Evolutionary conservation across 2,797 vertebrate genomes (phyloP).

Genomic region (Trichosurus vulpecula): DNA sequence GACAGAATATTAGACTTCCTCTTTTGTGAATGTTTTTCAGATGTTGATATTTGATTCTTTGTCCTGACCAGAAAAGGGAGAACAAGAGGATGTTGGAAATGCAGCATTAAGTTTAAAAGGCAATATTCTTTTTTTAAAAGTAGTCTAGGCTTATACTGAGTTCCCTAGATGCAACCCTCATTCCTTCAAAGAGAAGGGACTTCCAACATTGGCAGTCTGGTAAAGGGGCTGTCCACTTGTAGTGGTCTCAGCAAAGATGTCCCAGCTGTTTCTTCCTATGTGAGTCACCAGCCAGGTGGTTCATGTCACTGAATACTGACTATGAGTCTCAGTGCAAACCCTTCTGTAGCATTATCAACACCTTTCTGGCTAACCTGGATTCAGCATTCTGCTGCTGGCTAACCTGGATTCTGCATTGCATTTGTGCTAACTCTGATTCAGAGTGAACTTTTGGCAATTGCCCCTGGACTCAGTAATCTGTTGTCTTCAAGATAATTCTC

Average conservation of each 20-base stretch:
- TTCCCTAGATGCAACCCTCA: not conserved
- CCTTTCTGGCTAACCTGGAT: no score
- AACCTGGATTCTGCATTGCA: no score
- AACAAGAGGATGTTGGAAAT: not conserved
- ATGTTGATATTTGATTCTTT: not conserved
- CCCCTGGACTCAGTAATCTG: no score
- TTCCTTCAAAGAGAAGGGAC: not conserved
- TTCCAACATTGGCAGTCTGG: not conserved
- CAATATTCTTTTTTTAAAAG: not conserved
- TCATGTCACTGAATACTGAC: not conserved
- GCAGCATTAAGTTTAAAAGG: not conserved
- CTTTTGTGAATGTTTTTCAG: not conserved
- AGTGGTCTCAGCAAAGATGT: not conserved
- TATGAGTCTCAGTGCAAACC: no score
- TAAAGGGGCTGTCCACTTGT: rapidly evolving
- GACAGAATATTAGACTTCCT: not conserved
- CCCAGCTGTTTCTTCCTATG: no score
- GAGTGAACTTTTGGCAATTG: no score
- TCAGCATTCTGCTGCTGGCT: no score
- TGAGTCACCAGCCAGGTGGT: not conserved
- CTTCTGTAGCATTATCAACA: no score
- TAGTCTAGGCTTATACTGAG: not conserved
- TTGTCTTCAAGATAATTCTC: no score
- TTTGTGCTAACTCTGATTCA: no score
- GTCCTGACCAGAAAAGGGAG: not conserved